phyloP scores from a whole-genome alignment of 2,888 invertebrate genomes.

The Shargacucullia verbasci region DNA sequence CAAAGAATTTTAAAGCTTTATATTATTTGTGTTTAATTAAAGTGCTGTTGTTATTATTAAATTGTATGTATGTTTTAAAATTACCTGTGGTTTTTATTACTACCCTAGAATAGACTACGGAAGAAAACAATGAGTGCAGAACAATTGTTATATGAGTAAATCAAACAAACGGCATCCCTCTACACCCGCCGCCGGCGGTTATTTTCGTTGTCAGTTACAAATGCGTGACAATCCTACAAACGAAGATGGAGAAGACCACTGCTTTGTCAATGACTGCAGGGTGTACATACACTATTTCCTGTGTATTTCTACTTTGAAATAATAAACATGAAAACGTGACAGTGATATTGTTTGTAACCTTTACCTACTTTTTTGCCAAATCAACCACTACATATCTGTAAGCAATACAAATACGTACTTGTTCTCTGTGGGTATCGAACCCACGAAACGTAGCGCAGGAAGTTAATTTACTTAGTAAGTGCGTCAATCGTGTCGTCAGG shows the following conservation, averaged over 20 bases:
- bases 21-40: slow-evolving; percentile 48
- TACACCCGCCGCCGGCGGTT: slow-evolving; percentile 64
- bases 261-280: too few relatives aligned
- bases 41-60: slow-evolving; percentile 52
- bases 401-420: too few relatives aligned
- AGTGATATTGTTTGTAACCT: too few relatives aligned
- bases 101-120: not conserved
- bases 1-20: slow-evolving; percentile 55
- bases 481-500: too few relatives aligned
- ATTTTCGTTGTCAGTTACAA: slow-evolving; percentile 74
- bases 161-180: slow-evolving; percentile 36
- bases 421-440: too few relatives aligned
- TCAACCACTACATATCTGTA: too few relatives aligned
- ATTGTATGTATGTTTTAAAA: slow-evolving; percentile 41
- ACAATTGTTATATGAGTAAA: not conserved
- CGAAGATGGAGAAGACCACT: slow-evolving; percentile 51
- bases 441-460: too few relatives aligned
- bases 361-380: too few relatives aligned
- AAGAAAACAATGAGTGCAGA: not conserved
- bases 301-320: too few relatives aligned
- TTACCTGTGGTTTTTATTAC: slow-evolving; percentile 11
- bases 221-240: slow-evolving; percentile 72
- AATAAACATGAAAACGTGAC: too few relatives aligned
- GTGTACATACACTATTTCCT: not conserved
- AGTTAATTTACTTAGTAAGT: too few relatives aligned